Evolutionary conservation across 1,140 invertebrate species (phyloP), one percentile per base, ranked within the genome.

Genomic region (Asbolus verrucosus): DNA sequence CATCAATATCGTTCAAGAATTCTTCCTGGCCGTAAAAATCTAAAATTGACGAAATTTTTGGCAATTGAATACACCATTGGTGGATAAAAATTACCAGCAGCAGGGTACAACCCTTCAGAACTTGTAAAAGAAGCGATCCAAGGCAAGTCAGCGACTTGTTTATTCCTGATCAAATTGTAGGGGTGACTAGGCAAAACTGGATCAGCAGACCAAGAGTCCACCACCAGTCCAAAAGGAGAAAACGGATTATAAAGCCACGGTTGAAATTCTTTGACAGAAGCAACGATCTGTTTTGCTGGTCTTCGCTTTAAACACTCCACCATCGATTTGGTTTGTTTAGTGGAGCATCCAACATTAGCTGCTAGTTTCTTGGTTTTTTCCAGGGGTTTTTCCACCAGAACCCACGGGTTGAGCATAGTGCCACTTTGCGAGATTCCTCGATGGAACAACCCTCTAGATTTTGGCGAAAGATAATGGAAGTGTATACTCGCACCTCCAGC

Each of bases 351-450:
- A 2, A 91, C 74, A 14, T 80, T 77, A 14, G 78, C 71, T 0
- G 84, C 86, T 11, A 91, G 73, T 74, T 85, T 82, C 8, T 83
- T 74, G 1, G 89, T 84, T 77, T 86, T 86, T 38, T 83, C 78
- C 1, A 82, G 72, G 0, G 85, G 82, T 54, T 88, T 83, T 71
- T 85, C 80, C 2, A 84, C 84, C 80, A 84, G 61, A 1, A 80
- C 78, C 94, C 91, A 96, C 1, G 87, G 87, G 75, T 86, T 84
- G 1, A 94, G 81, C 6, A 89, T 87, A 9, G 89, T 89, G 0
- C 94, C 94, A 77, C 92, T 94, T 82, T 92, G 88, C 0, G 93
- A 88, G 43, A 95, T 90, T 1, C 90, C 92, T 46, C 87, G 85
- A 77, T 88, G 79, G 75, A 92, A 90, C 46, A 91, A 79, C 66